Conservation (phyloP, 2,888 invertebrate genomes). For the Leptopilina syphax region DNA sequence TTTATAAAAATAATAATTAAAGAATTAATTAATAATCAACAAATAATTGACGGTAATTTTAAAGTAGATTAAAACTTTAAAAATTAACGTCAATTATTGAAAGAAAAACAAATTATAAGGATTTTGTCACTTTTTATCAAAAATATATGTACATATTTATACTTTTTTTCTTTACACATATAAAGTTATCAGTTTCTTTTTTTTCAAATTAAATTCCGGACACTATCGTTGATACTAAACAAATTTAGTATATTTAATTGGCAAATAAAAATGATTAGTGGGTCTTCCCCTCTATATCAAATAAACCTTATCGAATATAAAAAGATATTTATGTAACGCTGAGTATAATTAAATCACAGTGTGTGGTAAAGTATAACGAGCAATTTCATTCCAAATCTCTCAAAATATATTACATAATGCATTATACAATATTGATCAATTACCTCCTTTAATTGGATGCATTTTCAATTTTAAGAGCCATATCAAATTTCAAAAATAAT, state of each 20-base stretch:
- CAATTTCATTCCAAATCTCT: constrained; percentile 1
- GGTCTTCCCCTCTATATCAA: background rate
- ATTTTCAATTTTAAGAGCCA: background rate
- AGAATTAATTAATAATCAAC: too few relatives aligned
- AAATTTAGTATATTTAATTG: constrained; percentile 13
- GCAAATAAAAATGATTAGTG: constrained; percentile 12
- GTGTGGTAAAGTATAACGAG: constrained; percentile 22
- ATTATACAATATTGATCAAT: constrained; percentile 1
- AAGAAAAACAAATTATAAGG: too few relatives aligned
- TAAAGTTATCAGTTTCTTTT: background rate
- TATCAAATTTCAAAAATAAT: background rate
- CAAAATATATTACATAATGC: constrained; percentile 2
- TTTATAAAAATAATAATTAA: too few relatives aligned
- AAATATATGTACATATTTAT: too few relatives aligned
- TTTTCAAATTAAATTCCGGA: background rate
- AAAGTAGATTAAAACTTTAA: too few relatives aligned
- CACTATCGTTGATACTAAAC: background rate
- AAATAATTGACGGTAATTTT: too few relatives aligned
- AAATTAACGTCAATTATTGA: too few relatives aligned
- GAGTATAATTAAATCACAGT: background rate
- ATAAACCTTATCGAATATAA: constrained; percentile 2
- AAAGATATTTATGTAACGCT: constrained; percentile 6
- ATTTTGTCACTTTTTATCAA: too few relatives aligned
- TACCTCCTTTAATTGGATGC: background rate
- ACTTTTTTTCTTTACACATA: too few relatives aligned